Conservation (phyloP, 35 echinoderm and acorn worm genomes). For the Anneissia japonica region DNA sequence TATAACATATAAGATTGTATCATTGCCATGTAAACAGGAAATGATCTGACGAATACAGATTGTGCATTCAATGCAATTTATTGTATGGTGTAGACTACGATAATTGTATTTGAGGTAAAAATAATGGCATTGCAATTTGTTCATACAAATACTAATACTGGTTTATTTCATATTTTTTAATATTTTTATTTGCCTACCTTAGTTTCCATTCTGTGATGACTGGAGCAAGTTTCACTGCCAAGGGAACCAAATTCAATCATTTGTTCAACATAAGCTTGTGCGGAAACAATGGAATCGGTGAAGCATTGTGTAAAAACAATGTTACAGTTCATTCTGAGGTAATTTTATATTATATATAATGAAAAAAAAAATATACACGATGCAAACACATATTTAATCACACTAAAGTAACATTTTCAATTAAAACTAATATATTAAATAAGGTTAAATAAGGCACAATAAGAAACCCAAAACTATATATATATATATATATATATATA, state of each 20-base stretch:
- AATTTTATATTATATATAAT: background rate
- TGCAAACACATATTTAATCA: too few relatives aligned
- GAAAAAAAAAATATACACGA: too few relatives aligned
- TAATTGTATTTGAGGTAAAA: background rate
- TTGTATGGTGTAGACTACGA: too few relatives aligned
- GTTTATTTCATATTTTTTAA: background rate
- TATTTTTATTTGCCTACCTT: background rate
- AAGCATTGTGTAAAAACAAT: conserved; percentile 57
- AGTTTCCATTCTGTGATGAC: conserved; percentile 67
- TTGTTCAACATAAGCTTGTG: conserved; percentile 88
- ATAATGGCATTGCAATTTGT: background rate
- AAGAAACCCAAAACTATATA: too few relatives aligned
- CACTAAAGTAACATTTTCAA: too few relatives aligned
- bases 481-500: too few relatives aligned
- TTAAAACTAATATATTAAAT: too few relatives aligned
- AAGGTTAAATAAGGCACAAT: too few relatives aligned
- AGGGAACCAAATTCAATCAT: conserved; percentile 69
- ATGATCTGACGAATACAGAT: too few relatives aligned
- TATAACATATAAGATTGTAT: too few relatives aligned
- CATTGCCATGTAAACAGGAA: too few relatives aligned
- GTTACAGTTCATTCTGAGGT: conserved; percentile 6
- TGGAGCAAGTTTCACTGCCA: conserved; percentile 76
- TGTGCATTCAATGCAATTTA: too few relatives aligned
- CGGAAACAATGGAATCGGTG: conserved; percentile 42
- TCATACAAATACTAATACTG: background rate